These are phyloP conservation scores for Anoncus sp. DNA, from an alignment of 2,888 invertebrate genomes.

Conservation along the genomic window DNA sequence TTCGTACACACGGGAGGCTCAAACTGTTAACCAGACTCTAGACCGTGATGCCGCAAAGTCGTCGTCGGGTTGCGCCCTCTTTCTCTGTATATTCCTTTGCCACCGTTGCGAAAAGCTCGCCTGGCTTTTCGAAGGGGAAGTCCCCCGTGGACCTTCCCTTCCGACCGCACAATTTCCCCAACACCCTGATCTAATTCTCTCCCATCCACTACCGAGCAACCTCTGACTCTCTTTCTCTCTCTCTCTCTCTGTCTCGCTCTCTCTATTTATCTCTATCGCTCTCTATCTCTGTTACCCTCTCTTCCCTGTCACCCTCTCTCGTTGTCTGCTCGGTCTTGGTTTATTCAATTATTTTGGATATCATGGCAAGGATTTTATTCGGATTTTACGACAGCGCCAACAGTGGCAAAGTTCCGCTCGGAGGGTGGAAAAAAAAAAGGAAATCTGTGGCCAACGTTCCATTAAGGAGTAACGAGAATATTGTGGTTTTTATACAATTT, in stretches of 20 bases:
- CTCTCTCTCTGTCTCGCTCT: conserved; percentile 5
- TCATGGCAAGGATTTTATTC: conserved; percentile 48
- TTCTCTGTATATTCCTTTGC: conserved; percentile 19
- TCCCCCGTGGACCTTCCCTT: conserved; percentile 50
- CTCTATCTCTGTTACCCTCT: background rate
- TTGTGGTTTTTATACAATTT: conserved; percentile 3
- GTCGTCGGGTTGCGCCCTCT: conserved; percentile 1
- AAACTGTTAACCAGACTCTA: conserved; percentile 58
- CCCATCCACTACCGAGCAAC: conserved; percentile 49
- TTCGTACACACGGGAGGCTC: conserved; percentile 44
- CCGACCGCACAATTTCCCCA: conserved; percentile 62
- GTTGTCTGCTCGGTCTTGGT: background rate
- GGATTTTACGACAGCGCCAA: conserved; percentile 15
- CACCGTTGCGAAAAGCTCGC: conserved; percentile 51
- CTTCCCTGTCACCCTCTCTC: background rate
- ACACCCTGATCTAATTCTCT: conserved; percentile 63
- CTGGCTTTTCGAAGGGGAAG: background rate
- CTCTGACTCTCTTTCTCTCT: conserved; percentile 24
- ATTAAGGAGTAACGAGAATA: background rate
- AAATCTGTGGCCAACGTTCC: background rate
- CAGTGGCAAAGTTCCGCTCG: background rate
- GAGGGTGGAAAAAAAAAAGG: conserved; percentile 3
- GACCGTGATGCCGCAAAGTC: conserved; percentile 50
- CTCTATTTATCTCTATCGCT: conserved; percentile 1
- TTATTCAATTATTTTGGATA: conserved; percentile 56